phyloP scores from a whole-genome alignment of 2,797 vertebrate species.

The Acanthurus leucopareius region DNA sequence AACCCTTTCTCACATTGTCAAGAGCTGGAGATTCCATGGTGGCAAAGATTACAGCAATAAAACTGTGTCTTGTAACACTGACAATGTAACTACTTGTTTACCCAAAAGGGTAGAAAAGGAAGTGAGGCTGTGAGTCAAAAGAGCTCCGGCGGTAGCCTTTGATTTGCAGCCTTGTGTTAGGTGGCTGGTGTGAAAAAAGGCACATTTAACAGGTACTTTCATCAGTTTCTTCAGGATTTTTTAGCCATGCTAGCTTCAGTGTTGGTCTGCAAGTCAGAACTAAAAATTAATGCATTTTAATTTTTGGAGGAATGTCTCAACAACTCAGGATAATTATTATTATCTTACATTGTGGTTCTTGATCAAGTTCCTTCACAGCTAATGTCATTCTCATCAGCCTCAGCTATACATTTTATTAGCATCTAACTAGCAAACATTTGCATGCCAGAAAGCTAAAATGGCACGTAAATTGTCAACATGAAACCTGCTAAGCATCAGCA shows the following conservation, averaged over 20 bases:
- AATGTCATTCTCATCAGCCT: no score
- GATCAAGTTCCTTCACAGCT: no score
- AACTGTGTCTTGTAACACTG: conserved; percentile 49
- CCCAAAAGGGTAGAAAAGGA: conserved; percentile 25
- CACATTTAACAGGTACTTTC: no score
- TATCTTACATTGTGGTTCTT: no score
- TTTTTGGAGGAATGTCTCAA: no score
- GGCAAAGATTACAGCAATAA: conserved; percentile 65
- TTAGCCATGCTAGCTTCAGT: no score
- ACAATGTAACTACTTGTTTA: conserved; percentile 35
- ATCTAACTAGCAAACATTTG: no score
- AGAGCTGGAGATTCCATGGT: conserved; percentile 55
- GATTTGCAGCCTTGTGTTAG: neutral
- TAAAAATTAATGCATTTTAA: no score
- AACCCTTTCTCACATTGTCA: conserved; percentile 68
- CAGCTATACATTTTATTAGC: no score
- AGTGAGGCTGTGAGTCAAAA: conserved; percentile 13
- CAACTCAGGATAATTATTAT: no score
- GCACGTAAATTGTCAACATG: neutral
- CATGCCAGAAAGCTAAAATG: neutral
- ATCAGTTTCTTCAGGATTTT: no score
- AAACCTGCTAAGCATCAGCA: neutral
- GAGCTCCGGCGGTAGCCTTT: neutral
- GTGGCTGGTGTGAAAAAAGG: neutral
- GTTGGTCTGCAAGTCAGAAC: no score